A percentile compares a stretch with the other conserved stretches of the same genome.
Evolutionary conservation across 2,888 invertebrate species (phyloP).

Genomic region (Drosophila kuntzei): DNA sequence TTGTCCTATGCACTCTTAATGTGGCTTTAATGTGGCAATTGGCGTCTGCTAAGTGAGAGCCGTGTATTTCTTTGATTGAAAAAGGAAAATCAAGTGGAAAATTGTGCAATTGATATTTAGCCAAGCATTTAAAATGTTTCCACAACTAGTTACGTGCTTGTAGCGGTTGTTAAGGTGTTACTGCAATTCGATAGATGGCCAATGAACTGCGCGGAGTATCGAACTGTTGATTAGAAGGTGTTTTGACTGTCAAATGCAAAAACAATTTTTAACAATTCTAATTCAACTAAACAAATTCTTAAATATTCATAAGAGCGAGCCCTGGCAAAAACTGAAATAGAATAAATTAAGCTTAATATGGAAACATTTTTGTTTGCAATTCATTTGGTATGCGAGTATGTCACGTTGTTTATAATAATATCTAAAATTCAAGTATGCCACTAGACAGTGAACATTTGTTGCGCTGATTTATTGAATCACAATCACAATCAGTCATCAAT

Average conservation of each 20-base stretch:
- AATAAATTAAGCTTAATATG: not conserved
- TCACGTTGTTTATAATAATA: constrained; percentile 5
- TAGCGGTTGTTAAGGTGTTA: constrained; percentile 30
- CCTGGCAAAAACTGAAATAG: not conserved
- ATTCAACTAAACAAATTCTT: not conserved
- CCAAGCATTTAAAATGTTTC: constrained; percentile 50
- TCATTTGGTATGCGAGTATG: constrained; percentile 18
- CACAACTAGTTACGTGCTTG: constrained; percentile 30
- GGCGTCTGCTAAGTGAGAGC: constrained; percentile 56
- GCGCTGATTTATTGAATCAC: constrained; percentile 4
- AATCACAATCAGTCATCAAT: constrained; percentile 13
- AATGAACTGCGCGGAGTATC: constrained; percentile 30
- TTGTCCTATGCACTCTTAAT: constrained; percentile 57
- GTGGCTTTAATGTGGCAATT: constrained; percentile 75
- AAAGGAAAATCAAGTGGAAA: constrained; percentile 74
- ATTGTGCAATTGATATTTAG: constrained; percentile 63
- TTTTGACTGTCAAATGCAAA: not conserved
- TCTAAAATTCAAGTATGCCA: not conserved
- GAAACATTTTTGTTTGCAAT: constrained; percentile 7
- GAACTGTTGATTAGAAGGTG: not conserved
- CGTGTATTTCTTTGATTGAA: constrained; percentile 65
- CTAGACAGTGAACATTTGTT: constrained; percentile 1
- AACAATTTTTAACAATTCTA: not conserved
- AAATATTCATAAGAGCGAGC: constrained; percentile 2
- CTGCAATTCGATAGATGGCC: constrained; percentile 17